Conservation (phyloP, 2,888 invertebrate genomes). For the Synergus umbraculus region DNA sequence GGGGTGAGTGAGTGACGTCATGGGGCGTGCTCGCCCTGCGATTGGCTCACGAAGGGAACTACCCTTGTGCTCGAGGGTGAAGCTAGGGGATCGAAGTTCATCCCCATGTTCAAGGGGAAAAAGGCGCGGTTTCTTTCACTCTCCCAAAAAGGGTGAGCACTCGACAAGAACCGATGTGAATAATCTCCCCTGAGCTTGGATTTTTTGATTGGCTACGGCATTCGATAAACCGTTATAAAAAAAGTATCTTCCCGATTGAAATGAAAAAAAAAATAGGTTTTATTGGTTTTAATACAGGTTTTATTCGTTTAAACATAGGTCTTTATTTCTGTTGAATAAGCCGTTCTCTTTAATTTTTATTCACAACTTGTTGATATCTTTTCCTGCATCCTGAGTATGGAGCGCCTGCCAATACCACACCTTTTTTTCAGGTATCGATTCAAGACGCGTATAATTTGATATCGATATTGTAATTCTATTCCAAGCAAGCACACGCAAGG, state of each 20-base stretch:
- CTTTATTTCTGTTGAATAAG: neutral
- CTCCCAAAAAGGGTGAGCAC: constrained; percentile 32
- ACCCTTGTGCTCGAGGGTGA: constrained; percentile 45
- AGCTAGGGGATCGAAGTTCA: constrained; percentile 33
- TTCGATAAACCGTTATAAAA: constrained; percentile 43
- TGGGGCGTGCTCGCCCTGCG: constrained; percentile 67
- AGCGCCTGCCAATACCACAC: constrained; percentile 56
- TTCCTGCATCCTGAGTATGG: constrained; percentile 42
- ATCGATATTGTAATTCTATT: constrained; percentile 74
- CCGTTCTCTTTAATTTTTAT: constrained; percentile 4
- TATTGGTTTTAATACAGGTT: neutral
- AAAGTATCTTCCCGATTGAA: neutral
- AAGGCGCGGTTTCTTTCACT: constrained; percentile 1
- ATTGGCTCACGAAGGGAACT: constrained; percentile 64
- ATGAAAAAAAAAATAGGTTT: neutral
- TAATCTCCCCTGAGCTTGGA: constrained; percentile 20
- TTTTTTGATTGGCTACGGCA: constrained; percentile 9
- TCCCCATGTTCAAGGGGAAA: constrained; percentile 18
- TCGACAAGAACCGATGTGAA: constrained; percentile 28
- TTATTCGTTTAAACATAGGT: neutral
- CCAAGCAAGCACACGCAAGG: constrained; percentile 65
- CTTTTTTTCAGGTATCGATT: constrained; percentile 71
- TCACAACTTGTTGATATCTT: constrained; percentile 12
- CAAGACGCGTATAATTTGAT: constrained; percentile 77
- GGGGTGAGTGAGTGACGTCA: constrained; percentile 66